Base-by-base conservation (phyloP, 2,888 invertebrate species). In the Ophion costatus region DNA sequence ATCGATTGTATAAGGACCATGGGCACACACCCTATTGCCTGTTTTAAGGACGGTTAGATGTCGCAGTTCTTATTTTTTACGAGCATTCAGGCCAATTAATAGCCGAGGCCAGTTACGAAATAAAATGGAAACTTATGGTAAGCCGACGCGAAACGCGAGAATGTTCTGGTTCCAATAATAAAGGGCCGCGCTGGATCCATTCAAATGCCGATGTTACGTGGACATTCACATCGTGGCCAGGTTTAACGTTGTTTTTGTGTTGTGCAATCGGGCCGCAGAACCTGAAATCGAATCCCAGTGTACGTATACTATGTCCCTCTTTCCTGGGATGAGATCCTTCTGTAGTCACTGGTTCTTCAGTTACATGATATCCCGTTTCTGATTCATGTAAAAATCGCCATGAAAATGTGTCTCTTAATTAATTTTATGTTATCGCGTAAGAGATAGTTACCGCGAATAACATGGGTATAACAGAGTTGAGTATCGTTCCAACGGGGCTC, bases 361-460 rank as follows among this genome's bases (percentile, higher is more conserved):
- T 80, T 80, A 73, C 80, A 66, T 56, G 17, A 66, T 73, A 80
- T 80, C 57, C 63, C 73, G 45, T 74, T 74, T 80, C 74, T 51
- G 57, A 66, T 66, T 67, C 14, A 59, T 45, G 57, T 33, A 56
- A 73, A 56, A 74, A 74, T 74, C 20, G 42, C 56, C 42, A 74
- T 66, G 67, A 74, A 80, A 64, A 73, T 74, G 70, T 71, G 51
- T 69, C 79, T 59, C 63, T 66, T 59, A 73, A 80, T 80, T 80
- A 73, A 74, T 74, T 59, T 80, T 67, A 74, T 33, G 80, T 59
- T 78, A 78, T 80, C 74, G 66, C n/a, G 71, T 56, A 56, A 22
- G 51, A 64, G 64, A 71, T 59, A 64, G 79, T 71, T 71, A 64
- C 38, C n/a, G 71, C 11, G 56, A 71, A 71, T 57, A 71, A 20